Evolutionary conservation across 2,113 vertebrate genomes (phyloP).

Genomic region (Abramis brama): DNA sequence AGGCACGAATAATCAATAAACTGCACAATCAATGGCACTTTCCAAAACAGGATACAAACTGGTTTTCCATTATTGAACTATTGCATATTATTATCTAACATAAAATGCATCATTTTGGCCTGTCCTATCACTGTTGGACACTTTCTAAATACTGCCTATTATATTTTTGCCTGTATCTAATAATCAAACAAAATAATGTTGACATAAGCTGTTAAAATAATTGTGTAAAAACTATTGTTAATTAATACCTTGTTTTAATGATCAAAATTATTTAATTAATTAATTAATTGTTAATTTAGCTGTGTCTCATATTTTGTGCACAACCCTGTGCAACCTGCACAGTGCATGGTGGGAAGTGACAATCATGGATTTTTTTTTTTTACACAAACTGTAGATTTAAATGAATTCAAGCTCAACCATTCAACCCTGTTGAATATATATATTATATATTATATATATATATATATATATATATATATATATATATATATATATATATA

Average conservation of each 20-base stretch:
- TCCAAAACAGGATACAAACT: neutral
- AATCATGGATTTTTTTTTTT: too few relatives aligned
- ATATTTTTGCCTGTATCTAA: neutral
- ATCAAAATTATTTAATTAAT: neutral
- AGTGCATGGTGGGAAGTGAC: too few relatives aligned
- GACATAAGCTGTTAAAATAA: neutral
- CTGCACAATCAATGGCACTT: constrained; percentile 21
- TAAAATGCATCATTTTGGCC: neutral
- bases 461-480: too few relatives aligned
- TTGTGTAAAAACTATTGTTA: neutral
- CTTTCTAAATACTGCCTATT: neutral
- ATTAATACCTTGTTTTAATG: neutral
- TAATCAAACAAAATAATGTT: neutral
- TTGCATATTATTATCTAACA: neutral
- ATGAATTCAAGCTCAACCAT: too few relatives aligned
- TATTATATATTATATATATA: too few relatives aligned
- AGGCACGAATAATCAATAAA: constrained; percentile 52
- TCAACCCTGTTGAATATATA: too few relatives aligned
- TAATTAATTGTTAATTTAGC: neutral
- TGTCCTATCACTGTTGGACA: neutral
- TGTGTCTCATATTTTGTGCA: neutral
- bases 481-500: too few relatives aligned
- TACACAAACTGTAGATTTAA: too few relatives aligned
- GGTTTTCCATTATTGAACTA: neutral
- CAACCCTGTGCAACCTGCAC: neutral